A percentile compares a stretch with the other conserved stretches of the same genome.
Conservation (phyloP, 2,113 vertebrate species). For the Laticauda colubrina region DNA sequence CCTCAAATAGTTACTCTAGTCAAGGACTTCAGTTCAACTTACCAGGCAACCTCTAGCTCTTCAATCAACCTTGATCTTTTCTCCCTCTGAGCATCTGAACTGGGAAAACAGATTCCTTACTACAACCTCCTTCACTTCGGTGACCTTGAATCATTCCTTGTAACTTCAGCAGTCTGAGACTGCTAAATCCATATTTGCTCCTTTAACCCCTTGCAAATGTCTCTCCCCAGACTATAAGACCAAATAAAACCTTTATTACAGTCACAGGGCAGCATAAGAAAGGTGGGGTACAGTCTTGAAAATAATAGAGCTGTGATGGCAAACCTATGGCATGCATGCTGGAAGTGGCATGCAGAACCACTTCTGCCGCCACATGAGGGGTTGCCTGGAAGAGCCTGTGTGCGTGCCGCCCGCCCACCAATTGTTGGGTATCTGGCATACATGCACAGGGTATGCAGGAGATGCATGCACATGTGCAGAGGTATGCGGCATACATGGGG, state of each 20-base stretch:
- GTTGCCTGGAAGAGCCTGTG: too few relatives aligned
- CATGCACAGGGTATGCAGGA: too few relatives aligned
- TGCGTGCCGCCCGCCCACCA: too few relatives aligned
- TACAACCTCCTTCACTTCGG: neutral
- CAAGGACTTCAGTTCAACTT: neutral
- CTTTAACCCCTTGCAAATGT: neutral
- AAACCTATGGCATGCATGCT: too few relatives aligned
- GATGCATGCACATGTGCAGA: too few relatives aligned
- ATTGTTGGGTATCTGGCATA: too few relatives aligned
- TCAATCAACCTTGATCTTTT: neutral
- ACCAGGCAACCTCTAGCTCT: neutral
- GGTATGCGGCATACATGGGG: too few relatives aligned
- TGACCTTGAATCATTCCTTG: neutral
- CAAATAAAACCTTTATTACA: neutral
- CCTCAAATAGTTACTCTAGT: neutral
- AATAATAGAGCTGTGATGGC: neutral
- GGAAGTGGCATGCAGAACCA: too few relatives aligned
- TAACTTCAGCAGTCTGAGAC: neutral
- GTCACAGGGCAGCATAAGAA: neutral
- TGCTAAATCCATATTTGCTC: neutral
- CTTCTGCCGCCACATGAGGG: too few relatives aligned
- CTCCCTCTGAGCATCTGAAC: neutral
- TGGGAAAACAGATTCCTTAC: neutral
- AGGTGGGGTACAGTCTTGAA: neutral
- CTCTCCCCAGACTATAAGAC: neutral